A percentile compares a stretch with the other conserved stretches of the same genome.
Conservation (phyloP, 2,113 vertebrate genomes). For the Platysteira castanea region DNA sequence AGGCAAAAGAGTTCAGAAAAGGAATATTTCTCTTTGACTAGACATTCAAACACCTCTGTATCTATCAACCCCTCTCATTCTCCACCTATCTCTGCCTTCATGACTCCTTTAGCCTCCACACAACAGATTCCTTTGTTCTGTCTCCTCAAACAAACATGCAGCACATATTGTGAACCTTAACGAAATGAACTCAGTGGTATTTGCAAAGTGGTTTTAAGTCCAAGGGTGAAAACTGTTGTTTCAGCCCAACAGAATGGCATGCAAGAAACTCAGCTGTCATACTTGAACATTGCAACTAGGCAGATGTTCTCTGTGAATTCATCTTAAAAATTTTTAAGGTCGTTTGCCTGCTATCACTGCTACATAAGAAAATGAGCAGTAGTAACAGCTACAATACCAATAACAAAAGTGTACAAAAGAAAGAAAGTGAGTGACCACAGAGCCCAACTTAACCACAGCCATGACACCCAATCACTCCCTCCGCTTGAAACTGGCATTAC, state of each 20-base stretch:
- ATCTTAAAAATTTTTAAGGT: neutral
- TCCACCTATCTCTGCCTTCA: neutral
- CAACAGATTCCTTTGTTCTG: neutral
- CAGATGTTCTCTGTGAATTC: neutral
- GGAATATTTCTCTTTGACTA: neutral
- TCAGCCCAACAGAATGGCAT: neutral
- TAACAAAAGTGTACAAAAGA: neutral
- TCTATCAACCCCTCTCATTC: neutral
- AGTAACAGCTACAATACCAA: neutral
- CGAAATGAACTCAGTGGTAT: neutral
- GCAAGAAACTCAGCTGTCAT: neutral
- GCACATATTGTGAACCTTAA: neutral
- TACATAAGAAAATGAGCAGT: neutral
- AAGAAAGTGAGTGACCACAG: neutral
- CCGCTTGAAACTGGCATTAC: rapidly evolving
- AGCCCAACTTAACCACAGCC: neutral
- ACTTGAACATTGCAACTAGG: neutral
- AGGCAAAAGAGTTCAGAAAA: neutral
- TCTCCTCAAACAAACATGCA: neutral
- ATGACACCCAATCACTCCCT: rapidly evolving
- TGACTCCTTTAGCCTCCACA: neutral
- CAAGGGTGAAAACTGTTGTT: neutral
- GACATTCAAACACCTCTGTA: neutral
- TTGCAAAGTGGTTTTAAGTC: neutral
- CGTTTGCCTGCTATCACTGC: neutral